phyloP scores from a whole-genome alignment of 64 coral and sea anemone genomes.

The Montipora foliosa region DNA sequence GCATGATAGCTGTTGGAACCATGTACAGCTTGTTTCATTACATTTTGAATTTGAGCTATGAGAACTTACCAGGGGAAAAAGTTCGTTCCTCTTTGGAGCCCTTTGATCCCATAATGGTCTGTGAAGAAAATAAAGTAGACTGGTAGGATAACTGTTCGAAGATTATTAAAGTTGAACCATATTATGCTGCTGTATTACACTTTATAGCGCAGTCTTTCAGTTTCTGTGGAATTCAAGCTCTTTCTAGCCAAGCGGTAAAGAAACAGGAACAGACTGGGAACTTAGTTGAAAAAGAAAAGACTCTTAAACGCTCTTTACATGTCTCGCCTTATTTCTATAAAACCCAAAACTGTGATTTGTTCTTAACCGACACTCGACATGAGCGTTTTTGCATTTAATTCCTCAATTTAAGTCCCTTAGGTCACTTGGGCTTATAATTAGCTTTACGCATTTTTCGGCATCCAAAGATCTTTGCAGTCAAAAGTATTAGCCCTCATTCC shows the following conservation, averaged over 20 bases:
- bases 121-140: not conserved
- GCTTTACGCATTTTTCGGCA: not conserved
- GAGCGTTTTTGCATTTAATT: not conserved
- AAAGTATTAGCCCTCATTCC: not conserved
- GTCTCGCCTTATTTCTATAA: not conserved
- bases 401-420: not conserved
- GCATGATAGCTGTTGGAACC: too few species aligned
- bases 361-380: not conserved
- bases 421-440: not conserved
- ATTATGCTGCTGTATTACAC: too few species aligned
- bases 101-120: constrained; percentile 30
- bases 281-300: too few species aligned
- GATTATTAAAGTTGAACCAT: too few species aligned
- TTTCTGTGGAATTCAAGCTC: too few species aligned
- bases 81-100: constrained; percentile 25
- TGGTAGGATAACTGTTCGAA: not conserved
- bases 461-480: not conserved
- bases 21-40: too few species aligned
- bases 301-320: not conserved
- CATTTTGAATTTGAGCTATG: too few species aligned
- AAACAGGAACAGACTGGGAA: too few species aligned
- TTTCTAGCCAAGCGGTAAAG: too few species aligned
- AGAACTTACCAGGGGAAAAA: constrained; percentile 12
- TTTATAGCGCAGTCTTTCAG: not conserved
- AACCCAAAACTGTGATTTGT: not conserved